Evolutionary conservation across 1,140 invertebrate genomes (phyloP), one percentile per base, ranked within the genome.

Genomic region (Cherax quadricarinatus): DNA sequence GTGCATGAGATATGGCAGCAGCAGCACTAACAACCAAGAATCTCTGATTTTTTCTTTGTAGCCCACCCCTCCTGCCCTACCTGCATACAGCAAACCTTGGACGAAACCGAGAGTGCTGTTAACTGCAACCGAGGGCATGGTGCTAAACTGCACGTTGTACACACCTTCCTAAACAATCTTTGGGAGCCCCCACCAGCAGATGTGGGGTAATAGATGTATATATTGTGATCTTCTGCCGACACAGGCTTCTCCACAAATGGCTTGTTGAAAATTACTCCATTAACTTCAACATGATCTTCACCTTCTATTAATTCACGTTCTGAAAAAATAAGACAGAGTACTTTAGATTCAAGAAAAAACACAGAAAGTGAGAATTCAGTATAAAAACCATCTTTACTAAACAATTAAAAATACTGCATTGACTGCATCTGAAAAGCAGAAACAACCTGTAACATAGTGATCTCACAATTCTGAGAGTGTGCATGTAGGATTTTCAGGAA

Each of bases 191-290:
- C 96, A 48, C 99, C 99, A n/a, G 99, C 99, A 5, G 98, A 98
- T 5, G 98, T 98, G 0, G 99, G 99, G 96, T 99, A 99, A 95
- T 99, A 99, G 94, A 99, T 99, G 95, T 99, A 99, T 94, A 99
- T 99, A 95, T 99, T 99, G 95, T 99, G 99, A 96, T 99, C 99
- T 96, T 99, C 99, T 0, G 99, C 99, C 41, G 98, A 99, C 73
- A 99, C 97, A 1, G 99, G 99, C 95, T 99, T 99, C 95, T 99
- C 99, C 0, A 99, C 99, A 96, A 99, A 99, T 0, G 99, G 99
- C 95, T 99, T 99, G 95, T 99, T 99, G 94, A 99, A 99, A 4
- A 98, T 97, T 48, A 98, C 97, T 6, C 99, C 99, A 95, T 99
- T 99, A 7, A 99, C 98, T 96, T 99, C 99, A 14, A 99, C 99